Percentiles rank a stretch among this genome's conserved stretches.
Evolutionary conservation across 2,113 vertebrate species (phyloP).

Genomic region (Raja brachyura): DNA sequence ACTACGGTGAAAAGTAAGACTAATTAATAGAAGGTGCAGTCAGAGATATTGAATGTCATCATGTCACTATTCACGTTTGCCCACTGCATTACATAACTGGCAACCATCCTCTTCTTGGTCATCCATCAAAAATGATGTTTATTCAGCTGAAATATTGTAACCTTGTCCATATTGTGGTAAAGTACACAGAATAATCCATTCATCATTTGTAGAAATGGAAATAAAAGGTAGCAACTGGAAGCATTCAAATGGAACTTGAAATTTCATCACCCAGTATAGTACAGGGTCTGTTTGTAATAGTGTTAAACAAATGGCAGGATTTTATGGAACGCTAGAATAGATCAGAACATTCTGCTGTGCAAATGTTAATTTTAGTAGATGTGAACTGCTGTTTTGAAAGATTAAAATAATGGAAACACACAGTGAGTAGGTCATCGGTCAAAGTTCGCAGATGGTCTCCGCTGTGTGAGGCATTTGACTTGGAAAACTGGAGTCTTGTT

Average conservation of each 20-base stretch:
- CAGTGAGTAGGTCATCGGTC: not conserved
- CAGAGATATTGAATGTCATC: not conserved
- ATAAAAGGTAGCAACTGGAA: not conserved
- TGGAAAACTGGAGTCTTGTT: not conserved
- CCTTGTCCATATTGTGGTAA: not conserved
- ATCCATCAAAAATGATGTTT: constrained; percentile 14
- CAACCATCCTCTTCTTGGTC: not conserved
- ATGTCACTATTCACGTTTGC: not conserved
- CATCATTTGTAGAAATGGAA: not conserved
- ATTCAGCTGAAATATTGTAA: constrained; percentile 24
- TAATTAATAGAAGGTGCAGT: not conserved
- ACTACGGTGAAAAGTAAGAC: not conserved
- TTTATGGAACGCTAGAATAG: not conserved
- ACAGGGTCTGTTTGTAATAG: not conserved
- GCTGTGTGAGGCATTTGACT: not conserved
- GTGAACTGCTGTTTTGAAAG: not conserved
- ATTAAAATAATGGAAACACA: not conserved
- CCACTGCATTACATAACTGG: not conserved
- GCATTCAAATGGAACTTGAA: not conserved
- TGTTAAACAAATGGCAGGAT: not conserved
- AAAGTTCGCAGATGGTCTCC: not conserved
- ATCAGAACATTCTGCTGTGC: not conserved
- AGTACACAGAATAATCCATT: not conserved
- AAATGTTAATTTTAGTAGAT: not conserved
- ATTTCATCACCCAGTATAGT: not conserved